Evolutionary conservation across 1,140 invertebrate genomes (phyloP), one percentile per base, ranked within the genome.

Genomic region (Achatina immaculata): DNA sequence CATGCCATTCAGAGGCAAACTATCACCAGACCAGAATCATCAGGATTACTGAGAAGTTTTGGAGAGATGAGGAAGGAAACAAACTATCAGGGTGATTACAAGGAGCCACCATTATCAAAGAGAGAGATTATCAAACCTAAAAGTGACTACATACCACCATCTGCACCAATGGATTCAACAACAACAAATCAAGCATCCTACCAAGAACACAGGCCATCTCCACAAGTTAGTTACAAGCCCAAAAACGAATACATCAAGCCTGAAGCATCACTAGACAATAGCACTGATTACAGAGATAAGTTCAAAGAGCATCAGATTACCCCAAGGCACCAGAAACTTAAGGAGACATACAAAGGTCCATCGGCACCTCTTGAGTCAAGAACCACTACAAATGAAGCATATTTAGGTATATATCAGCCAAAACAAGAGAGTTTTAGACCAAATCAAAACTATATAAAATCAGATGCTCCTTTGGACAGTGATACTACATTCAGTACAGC

Each of bases 41-140:
- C 83, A 1, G 62, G 78, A 28, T n/a, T 81, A 21, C 71, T 84
- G 16, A 78, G 42, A 43, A 69, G 79, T 51, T 58, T 78, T n/a
- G 83, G 83, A 36, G 73, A 79, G 31, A 65, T 84, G 58, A 45
- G 55, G 6, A 69, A 55, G 7, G 42, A 76, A 24, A 83, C 79
- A 34, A 84, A 78, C 48, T 84, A 84, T 73, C 65, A 66, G 24
- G 71, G 73, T 14, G 72, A 81, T 55, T 84, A 81, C 69, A 40
- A 48, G 16, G 62, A 80, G 36, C 78, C 72, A 0, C 71, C 51
- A 2, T 19, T 65, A 21, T 16, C 48, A 28, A 55, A 40, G 14
- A 55, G 78, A 11, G 62, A 71, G 4, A 31, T 45, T 16, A 16
- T 45, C 4, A 75, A 72, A 48, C 58, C 78, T 21, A 80, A 78